phyloP scores from a whole-genome alignment of 1,140 invertebrate species.

The Drosophila kepulauana region DNA sequence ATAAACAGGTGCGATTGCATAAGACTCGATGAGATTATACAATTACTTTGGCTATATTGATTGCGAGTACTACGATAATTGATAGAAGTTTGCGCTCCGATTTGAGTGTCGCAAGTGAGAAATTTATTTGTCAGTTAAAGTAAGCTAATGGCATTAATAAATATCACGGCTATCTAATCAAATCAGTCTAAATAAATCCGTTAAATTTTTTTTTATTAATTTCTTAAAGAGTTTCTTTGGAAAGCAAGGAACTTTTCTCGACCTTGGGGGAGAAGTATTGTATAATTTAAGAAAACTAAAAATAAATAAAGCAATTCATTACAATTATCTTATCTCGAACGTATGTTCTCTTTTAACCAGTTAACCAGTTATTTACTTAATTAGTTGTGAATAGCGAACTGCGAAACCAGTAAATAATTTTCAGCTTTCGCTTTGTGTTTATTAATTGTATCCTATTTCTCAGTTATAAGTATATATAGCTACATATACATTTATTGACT shows the following conservation, averaged over 20 bases:
- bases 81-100: slow-evolving; percentile 35
- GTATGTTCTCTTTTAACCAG: slow-evolving; percentile 9
- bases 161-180: slow-evolving; percentile 78
- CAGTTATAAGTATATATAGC: slow-evolving; percentile 12
- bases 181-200: neutral
- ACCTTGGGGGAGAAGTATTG: slow-evolving; percentile 15
- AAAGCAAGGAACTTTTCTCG: slow-evolving; percentile 12
- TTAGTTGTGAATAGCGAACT: slow-evolving; percentile 32
- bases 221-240: neutral
- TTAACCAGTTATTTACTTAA: slow-evolving; percentile 47
- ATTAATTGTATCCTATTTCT: slow-evolving; percentile 50
- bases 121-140: slow-evolving; percentile 55
- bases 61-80: slow-evolving; percentile 28
- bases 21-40: slow-evolving; percentile 40
- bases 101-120: slow-evolving; percentile 53
- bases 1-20: slow-evolving; percentile 52
- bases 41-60: slow-evolving; percentile 19
- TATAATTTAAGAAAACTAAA: neutral
- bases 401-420: slow-evolving; percentile 26
- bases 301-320: slow-evolving; percentile 19
- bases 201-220: neutral
- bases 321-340: slow-evolving; percentile 16
- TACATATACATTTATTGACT: slow-evolving; percentile 26
- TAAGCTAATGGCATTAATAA: slow-evolving; percentile 69
- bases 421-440: slow-evolving; percentile 30